These are phyloP conservation scores for Trachymyrmex septentrionalis DNA, from an alignment of 1,140 invertebrate species.

Conservation along the genomic window DNA sequence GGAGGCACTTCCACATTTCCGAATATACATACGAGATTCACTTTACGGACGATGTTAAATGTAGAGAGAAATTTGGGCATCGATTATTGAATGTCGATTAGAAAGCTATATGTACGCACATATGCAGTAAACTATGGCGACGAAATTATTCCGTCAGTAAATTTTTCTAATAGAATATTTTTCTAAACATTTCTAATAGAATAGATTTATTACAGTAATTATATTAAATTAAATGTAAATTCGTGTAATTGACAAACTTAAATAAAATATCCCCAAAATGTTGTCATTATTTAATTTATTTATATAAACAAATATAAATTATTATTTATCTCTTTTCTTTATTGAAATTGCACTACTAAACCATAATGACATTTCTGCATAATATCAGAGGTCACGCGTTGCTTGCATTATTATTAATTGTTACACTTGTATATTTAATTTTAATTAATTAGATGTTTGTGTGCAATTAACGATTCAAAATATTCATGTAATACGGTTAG, in stretches of 20 bases:
- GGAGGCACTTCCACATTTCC: conserved; percentile 37
- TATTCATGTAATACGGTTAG: conserved; percentile 16
- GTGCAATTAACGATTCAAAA: conserved; percentile 52
- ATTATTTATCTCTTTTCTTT: conserved; percentile 37
- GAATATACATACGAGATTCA: conserved; percentile 44
- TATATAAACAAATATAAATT: no score
- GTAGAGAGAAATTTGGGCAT: conserved; percentile 42
- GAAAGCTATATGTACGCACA: background rate
- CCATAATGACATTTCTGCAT: conserved; percentile 29
- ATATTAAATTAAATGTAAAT: conserved; percentile 11
- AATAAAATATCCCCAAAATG: conserved; percentile 14
- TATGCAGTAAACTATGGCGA: background rate
- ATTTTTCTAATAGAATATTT: background rate
- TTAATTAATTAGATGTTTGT: conserved; percentile 53
- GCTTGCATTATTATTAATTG: conserved; percentile 50
- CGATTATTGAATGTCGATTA: conserved; percentile 53
- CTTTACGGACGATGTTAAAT: conserved; percentile 14
- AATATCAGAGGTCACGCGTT: conserved; percentile 16
- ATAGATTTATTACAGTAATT: background rate
- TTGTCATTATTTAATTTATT: background rate
- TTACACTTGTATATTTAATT: conserved; percentile 49
- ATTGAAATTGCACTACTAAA: conserved; percentile 28
- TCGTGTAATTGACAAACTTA: background rate
- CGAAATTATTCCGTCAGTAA: conserved; percentile 7
- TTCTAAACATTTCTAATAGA: background rate